A percentile compares a stretch with the other conserved stretches of the same genome.
Evolutionary conservation across 2,113 vertebrate genomes (phyloP).

Genomic region (Bos taurus): DNA sequence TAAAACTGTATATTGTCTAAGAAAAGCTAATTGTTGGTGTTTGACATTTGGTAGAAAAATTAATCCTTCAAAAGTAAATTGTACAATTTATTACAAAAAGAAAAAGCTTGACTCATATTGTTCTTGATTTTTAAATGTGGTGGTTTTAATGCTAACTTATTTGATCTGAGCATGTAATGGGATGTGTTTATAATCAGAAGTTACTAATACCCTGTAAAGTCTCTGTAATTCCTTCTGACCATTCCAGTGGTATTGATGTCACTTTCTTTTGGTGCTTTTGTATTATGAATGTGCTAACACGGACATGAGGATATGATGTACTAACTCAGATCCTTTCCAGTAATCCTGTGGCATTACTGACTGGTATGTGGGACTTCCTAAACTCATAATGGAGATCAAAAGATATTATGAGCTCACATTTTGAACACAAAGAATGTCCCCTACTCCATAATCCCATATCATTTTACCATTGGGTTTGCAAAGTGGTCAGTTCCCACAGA

Average conservation of each 20-base stretch:
- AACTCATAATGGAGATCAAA: not conserved
- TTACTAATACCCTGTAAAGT: not conserved
- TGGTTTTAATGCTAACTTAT: not conserved
- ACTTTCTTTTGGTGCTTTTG: not conserved
- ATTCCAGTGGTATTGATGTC: not conserved
- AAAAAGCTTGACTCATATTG: not conserved
- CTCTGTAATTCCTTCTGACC: not conserved
- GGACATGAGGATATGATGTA: not conserved
- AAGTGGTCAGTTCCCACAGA: not conserved
- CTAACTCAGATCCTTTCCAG: not conserved
- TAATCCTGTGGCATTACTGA: not conserved
- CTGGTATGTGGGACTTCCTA: not conserved
- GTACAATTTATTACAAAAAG: not conserved
- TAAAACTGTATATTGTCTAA: not conserved
- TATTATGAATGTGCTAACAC: not conserved
- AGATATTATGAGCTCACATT: not conserved
- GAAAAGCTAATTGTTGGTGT: not conserved
- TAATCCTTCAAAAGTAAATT: not conserved
- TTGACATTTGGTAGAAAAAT: not conserved
- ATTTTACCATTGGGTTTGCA: not conserved
- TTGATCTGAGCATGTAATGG: not conserved
- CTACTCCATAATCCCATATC: not conserved
- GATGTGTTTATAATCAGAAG: not conserved
- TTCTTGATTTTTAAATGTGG: conserved; percentile 1
- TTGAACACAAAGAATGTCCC: not conserved